Evolutionary conservation across 2,888 invertebrate genomes (phyloP), one percentile per base, ranked within the genome.

Genomic region (Rhogogaster chlorosoma): DNA sequence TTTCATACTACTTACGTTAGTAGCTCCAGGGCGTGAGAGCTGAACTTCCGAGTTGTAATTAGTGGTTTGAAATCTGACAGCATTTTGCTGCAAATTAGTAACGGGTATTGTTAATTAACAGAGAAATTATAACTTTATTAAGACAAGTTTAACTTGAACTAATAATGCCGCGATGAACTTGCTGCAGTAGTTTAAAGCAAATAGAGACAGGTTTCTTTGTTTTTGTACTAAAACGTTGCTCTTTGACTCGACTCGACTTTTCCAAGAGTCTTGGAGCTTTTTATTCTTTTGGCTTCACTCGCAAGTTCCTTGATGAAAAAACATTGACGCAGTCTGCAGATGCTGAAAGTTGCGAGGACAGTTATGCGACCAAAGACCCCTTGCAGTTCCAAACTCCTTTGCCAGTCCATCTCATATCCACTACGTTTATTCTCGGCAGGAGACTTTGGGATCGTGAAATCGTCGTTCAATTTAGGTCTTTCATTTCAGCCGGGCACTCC

Each of bases 401-500:
- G 42, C 73, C 12, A 67, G 67, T 32, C 67, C 12, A n/a, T 42
- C 71, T 42, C 2, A 5, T 45, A 77, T 45, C 18, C n/a, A 7
- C 29, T 6, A 18, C 7, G 32, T n/a, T 49, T 10, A 53, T 49
- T 77, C 9, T 26, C 29, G 5, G 15, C 18, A 29, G 18, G 49
- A 38, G 61, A 22, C 22, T 57, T 38, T 57, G n/a, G 15, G 22
- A 0, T 38, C 22, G 36, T 15, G 3, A 61, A 26, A 70, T 83
- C 32, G 29, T 67, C 38, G 67, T 45, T 38, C 6, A 67, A 83
- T 45, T 49, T 26, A 42, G 49, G 67, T 83, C 32, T 61, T 83
- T 67, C 6, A 70, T 95, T 95, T 90, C 95, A 98, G 98, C 98
- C 93, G 98, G 98, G 86, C 97, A 98, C 94, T 98, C 98, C 82